These are phyloP conservation scores for Odocoileus virginianus DNA, from an alignment of 2,113 vertebrate genomes.

Conservation along the genomic window DNA sequence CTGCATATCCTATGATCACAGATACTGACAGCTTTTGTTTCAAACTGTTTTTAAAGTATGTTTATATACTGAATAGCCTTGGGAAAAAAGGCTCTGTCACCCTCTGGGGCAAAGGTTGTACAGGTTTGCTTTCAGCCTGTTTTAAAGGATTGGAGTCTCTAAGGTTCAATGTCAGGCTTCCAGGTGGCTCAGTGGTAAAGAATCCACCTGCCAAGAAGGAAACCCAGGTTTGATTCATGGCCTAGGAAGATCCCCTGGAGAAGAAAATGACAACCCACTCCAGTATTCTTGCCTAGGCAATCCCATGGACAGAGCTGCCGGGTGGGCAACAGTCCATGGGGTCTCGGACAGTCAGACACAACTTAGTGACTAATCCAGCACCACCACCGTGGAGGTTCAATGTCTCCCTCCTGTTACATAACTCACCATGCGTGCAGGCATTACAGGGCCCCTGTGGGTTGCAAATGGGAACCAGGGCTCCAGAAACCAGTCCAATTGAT, in stretches of 20 bases:
- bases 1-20: neutral
- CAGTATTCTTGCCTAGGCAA: neutral
- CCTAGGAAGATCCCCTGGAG: neutral
- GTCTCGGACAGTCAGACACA: neutral
- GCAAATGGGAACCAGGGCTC: neutral
- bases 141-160: neutral
- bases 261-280: neutral
- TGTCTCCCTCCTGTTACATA: neutral
- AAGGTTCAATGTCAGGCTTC: neutral
- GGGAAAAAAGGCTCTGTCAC: neutral
- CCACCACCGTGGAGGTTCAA: neutral
- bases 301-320: neutral
- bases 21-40: neutral
- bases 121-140: neutral
- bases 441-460: neutral
- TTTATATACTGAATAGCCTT: neutral
- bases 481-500: neutral
- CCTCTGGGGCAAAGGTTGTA: neutral
- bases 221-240: neutral
- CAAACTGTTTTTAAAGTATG: neutral
- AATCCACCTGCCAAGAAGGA: neutral
- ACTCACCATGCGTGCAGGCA: neutral
- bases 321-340: neutral
- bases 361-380: neutral
- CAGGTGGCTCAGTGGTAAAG: neutral